Conservation (phyloP, 2,797 vertebrate genomes). For the Cynopterus sphinx region DNA sequence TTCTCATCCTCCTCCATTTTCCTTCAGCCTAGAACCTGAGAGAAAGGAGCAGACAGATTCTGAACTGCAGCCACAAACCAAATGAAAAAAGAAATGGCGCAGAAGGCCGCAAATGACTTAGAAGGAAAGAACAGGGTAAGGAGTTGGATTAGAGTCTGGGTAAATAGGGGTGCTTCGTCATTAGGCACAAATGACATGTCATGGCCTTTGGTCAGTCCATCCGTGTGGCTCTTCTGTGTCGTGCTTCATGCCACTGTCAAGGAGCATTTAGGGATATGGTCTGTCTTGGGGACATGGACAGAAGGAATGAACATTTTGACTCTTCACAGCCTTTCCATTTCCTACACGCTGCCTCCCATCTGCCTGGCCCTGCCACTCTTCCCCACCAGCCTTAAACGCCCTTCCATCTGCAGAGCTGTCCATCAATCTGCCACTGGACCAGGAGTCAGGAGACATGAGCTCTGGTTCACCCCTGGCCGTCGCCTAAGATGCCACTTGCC, state of each 20-base stretch:
- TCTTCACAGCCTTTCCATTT: background rate
- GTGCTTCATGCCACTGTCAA: background rate
- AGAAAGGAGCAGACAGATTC: background rate
- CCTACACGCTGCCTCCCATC: background rate
- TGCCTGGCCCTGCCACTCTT: background rate
- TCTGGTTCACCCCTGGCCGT: background rate
- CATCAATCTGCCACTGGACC: background rate
- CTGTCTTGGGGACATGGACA: background rate
- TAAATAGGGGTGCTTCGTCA: background rate
- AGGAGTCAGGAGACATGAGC: background rate
- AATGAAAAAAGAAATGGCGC: background rate
- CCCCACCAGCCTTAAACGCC: background rate
- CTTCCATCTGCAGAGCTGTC: background rate
- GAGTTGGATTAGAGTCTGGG: background rate
- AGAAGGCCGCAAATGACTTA: background rate
- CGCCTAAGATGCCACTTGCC: background rate
- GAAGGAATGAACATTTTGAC: background rate
- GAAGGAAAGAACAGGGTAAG: background rate
- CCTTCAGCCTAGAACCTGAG: background rate
- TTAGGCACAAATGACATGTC: background rate
- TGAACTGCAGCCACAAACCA: background rate
- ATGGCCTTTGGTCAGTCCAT: background rate
- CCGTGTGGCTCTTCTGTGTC: background rate
- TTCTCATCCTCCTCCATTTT: background rate
- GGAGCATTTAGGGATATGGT: background rate